Conservation (phyloP, 2,797 vertebrate genomes). For the Dipus sagitta region DNA sequence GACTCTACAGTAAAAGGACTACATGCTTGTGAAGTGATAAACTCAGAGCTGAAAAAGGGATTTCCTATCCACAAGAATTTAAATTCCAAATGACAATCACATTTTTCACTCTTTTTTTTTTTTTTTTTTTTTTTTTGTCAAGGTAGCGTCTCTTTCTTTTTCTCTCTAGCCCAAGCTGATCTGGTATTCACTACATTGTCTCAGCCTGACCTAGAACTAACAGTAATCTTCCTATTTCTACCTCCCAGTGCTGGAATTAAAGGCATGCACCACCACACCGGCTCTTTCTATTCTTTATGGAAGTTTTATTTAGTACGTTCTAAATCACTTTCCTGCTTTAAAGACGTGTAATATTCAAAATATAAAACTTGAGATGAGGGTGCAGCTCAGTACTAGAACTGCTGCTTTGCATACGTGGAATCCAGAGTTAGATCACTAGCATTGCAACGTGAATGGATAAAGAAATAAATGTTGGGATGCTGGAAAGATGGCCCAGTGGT, state of each 20-base stretch:
- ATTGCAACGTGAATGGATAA: not conserved
- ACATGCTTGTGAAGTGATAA: not conserved
- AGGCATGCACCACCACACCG: too few species aligned
- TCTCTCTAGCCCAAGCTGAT: too few species aligned
- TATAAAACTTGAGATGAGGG: not conserved
- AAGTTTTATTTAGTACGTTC: not conserved
- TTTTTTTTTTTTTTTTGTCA: too few species aligned
- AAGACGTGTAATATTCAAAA: slow-evolving; percentile 22
- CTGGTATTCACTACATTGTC: too few species aligned
- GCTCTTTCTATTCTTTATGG: not conserved
- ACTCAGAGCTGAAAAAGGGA: not conserved
- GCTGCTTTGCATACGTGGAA: not conserved
- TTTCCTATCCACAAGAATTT: not conserved
- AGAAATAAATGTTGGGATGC: too few species aligned
- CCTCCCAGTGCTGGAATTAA: too few species aligned
- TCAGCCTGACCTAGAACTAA: too few species aligned
- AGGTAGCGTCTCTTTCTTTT: too few species aligned
- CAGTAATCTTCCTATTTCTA: too few species aligned
- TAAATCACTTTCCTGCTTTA: slow-evolving; percentile 20
- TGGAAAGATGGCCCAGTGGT: too few species aligned
- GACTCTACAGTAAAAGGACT: not conserved
- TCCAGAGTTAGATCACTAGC: not conserved
- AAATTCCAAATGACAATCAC: not conserved
- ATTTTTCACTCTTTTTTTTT: not conserved
- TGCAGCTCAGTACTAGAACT: not conserved